Evolutionary conservation across 2,888 invertebrate species (phyloP), one percentile per base, ranked within the genome.

Genomic region (Cylindroiulus punctatus): DNA sequence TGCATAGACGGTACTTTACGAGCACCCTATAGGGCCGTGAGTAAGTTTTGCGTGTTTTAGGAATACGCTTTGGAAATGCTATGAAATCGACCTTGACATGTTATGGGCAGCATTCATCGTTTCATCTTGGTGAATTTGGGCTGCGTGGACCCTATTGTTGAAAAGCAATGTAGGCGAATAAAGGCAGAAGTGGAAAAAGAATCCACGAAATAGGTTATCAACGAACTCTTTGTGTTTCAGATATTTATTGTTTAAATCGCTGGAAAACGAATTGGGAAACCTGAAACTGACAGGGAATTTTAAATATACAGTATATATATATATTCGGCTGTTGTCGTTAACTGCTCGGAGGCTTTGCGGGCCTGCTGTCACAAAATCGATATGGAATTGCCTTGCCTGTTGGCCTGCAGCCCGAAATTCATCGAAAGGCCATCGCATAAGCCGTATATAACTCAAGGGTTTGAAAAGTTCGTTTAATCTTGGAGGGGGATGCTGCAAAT

Each of bases 361-460:
- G 57, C 19, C 57, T 57, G 57, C 57, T 57, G 57, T 57, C 57
- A 57, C 57, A 57, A 57, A 57, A 57, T 57, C 57, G 57, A 57
- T 57, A 57, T 57, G 57, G 22, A 57, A 57, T 57, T 57, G 57
- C n/a, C 4, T 57, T 57, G 57, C 57, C 57, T 57, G n/a, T 57
- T 57, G 57, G 57, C 57, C 57, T 57, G 57, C 8, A 57, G 57
- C 57, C 57, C 57, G 57, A 57, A 57, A 57, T 57, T 57, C 57
- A 57, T 57, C 57, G 57, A 57, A 57, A 57, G 57, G 19, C 57
- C 57, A 57, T n/a, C 57, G n/a, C 42, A 10, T 10, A 10, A 42
- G 10, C 10, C 42, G 42, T 42, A 57, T 57, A 57, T 4, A 57
- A 19, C 19, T 14, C n/a, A 19, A n/a, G 57, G 57, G 19, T 57